Evolutionary conservation across 2,888 invertebrate genomes (phyloP).

Genomic region (Protonemura montana): DNA sequence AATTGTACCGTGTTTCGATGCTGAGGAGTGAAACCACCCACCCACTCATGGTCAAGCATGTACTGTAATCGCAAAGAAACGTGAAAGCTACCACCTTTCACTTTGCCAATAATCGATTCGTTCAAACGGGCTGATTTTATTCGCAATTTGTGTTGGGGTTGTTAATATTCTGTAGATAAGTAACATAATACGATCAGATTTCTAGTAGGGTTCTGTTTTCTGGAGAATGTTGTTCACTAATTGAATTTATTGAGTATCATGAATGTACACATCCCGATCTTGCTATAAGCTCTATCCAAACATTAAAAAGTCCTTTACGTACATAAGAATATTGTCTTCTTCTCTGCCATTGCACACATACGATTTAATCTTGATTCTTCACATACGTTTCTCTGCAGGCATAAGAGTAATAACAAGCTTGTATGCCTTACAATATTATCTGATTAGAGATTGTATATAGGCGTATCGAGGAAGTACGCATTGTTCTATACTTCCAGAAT

Average conservation of each 20-base stretch:
- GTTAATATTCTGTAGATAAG: neutral
- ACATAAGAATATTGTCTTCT: neutral
- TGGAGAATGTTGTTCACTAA: too few species aligned
- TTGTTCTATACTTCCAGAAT: slow-evolving; percentile 36
- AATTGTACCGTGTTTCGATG: neutral
- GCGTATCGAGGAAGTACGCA: slow-evolving; percentile 40
- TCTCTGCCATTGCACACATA: neutral
- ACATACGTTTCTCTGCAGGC: slow-evolving; percentile 22
- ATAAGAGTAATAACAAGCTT: slow-evolving; percentile 17
- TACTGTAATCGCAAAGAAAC: neutral
- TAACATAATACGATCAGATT: neutral
- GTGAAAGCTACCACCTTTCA: slow-evolving; percentile 12
- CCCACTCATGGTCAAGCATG: neutral
- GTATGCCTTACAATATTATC: slow-evolving; percentile 9
- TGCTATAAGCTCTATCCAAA: neutral
- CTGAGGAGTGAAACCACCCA: neutral
- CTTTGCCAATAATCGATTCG: neutral
- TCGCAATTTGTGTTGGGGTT: neutral
- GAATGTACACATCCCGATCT: neutral
- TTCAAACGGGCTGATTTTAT: neutral
- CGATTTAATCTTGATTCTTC: neutral
- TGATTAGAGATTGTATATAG: slow-evolving; percentile 27
- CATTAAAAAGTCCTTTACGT: neutral
- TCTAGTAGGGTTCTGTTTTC: neutral
- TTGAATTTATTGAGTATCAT: neutral